Percentiles rank a stretch among this genome's conserved stretches.
Conservation (phyloP, 1,140 invertebrate species). For the Pseudomyrmex flavicornis region DNA sequence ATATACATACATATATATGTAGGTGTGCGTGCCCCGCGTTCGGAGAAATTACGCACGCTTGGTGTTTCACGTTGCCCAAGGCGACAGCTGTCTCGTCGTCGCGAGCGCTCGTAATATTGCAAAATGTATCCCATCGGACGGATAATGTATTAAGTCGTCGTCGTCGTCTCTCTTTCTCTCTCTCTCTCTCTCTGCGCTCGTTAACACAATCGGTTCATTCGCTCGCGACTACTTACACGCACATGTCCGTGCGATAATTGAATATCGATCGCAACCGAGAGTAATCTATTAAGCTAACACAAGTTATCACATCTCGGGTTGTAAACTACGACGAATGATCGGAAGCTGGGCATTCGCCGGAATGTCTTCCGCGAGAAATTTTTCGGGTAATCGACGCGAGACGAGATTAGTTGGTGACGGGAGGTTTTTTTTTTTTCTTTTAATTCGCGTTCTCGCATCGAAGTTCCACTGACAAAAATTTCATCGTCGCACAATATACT, state of each 20-base stretch:
- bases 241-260: constrained; percentile 26
- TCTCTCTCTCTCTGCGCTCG: neutral
- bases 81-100: constrained; percentile 46
- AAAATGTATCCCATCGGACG: constrained; percentile 38
- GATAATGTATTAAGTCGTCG: constrained; percentile 37
- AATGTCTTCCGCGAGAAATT: too few relatives aligned
- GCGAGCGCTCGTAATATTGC: constrained; percentile 37
- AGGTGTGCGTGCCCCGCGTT: too few relatives aligned
- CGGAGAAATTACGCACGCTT: too few relatives aligned
- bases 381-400: too few relatives aligned
- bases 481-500: constrained; percentile 37
- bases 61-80: constrained; percentile 24
- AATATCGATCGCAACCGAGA: constrained; percentile 37
- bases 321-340: neutral
- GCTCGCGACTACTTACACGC: neutral
- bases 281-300: constrained; percentile 8
- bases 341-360: neutral
- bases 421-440: too few relatives aligned
- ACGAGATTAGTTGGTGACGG: too few relatives aligned
- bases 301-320: neutral
- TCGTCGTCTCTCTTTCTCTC: too few relatives aligned
- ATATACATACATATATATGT: neutral
- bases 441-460: neutral
- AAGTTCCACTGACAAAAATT: constrained; percentile 27
- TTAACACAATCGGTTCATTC: constrained; percentile 15